Percentiles rank a stretch among this genome's conserved stretches.
phyloP scores from a whole-genome alignment of 2,888 invertebrate genomes.

The Strigamia maritima region DNA sequence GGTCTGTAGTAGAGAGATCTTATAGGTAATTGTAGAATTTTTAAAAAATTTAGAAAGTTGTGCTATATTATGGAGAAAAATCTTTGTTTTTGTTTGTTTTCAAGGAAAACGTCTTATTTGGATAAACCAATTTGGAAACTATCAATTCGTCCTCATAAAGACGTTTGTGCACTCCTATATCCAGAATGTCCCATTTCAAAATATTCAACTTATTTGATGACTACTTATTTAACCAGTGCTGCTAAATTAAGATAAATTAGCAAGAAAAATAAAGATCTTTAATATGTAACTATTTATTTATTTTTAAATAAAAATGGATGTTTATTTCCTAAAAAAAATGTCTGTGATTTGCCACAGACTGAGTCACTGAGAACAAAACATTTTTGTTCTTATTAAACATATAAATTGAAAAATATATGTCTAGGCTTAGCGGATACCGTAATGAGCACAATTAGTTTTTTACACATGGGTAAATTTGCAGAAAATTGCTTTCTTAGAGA shows the following conservation, averaged over 20 bases:
- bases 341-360: too few relatives aligned
- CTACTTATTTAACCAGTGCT: neutral
- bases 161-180: neutral
- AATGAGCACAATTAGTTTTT: too few relatives aligned
- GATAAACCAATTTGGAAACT: neutral
- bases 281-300: neutral
- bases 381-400: too few relatives aligned
- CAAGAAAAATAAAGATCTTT: too few relatives aligned
- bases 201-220: slow-evolving; percentile 1
- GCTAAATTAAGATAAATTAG: neutral
- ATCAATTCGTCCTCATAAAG: neutral
- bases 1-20: neutral
- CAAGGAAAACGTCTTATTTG: neutral
- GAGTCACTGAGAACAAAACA: too few relatives aligned
- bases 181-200: neutral
- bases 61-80: too few relatives aligned
- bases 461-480: neutral
- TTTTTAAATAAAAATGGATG: neutral
- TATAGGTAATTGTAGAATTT: neutral
- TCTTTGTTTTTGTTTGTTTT: neutral
- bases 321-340: neutral
- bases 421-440: neutral
- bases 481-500: neutral
- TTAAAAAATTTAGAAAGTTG: too few relatives aligned
- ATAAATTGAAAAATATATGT: neutral